These are phyloP conservation scores for Dermochelys coriacea DNA, from an alignment of 2,797 vertebrate genomes.

Conservation along the genomic window DNA sequence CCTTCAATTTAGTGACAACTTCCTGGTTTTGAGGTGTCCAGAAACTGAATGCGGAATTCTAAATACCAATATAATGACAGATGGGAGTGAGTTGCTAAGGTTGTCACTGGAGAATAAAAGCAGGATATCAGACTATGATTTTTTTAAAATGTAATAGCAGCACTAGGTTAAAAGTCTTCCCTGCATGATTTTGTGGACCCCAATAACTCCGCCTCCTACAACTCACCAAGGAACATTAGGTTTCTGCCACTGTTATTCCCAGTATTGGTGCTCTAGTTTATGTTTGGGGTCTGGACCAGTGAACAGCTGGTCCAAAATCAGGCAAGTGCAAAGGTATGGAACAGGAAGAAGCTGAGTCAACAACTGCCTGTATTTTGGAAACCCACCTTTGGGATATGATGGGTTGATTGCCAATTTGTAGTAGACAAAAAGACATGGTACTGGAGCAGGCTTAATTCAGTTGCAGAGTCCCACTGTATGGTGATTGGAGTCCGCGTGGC, in stretches of 20 bases:
- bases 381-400: not conserved
- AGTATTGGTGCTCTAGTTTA: too few relatives aligned
- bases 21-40: not conserved
- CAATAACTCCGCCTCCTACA: not conserved
- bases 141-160: not conserved
- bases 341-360: not conserved
- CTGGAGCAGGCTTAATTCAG: not conserved
- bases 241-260: too few relatives aligned
- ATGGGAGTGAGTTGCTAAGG: fast-evolving
- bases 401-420: not conserved
- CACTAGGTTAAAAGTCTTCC: fast-evolving
- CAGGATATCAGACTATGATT: not conserved
- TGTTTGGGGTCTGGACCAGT: too few relatives aligned
- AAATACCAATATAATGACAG: not conserved
- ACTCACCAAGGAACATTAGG: not conserved
- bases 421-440: not conserved
- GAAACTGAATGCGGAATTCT: not conserved
- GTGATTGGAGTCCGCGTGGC: not conserved
- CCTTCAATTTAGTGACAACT: not conserved
- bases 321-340: not conserved
- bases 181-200: not conserved
- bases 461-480: not conserved
- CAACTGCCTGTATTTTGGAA: not conserved
- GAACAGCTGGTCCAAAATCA: not conserved
- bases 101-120: not conserved